A percentile compares a stretch with the other conserved stretches of the same genome.
Conservation (phyloP, 30 jellyfish, hydroid and myxozoan species). For the Turritopsis dohrnii region DNA sequence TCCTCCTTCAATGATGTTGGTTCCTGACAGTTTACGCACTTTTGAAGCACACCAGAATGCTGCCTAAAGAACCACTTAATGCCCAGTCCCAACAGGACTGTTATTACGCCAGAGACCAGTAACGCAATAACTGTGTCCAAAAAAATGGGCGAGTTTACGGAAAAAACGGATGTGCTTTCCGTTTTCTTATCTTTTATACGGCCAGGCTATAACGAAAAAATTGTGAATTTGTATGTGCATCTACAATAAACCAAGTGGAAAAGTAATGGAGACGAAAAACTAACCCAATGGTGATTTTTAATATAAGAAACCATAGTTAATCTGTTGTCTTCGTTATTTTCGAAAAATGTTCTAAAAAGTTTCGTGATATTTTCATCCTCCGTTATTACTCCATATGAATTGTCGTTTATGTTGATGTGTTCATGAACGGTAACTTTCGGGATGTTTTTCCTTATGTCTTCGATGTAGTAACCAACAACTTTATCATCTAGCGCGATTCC, state of each 20-base stretch:
- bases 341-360: constrained; percentile 58
- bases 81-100: constrained; percentile 41
- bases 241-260: constrained; percentile 11
- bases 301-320: constrained; percentile 57
- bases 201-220: background rate
- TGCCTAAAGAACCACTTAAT: constrained; percentile 3
- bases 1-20: background rate
- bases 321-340: constrained; percentile 70
- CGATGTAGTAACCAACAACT: constrained; percentile 36
- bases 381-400: constrained; percentile 55
- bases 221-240: too few species aligned
- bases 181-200: constrained; percentile 12
- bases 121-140: constrained; percentile 46
- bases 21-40: background rate
- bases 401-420: constrained; percentile 43
- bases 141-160: constrained; percentile 60
- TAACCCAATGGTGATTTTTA: constrained; percentile 58
- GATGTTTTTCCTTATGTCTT: constrained; percentile 22
- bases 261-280: background rate
- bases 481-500: constrained; percentile 77
- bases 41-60: background rate
- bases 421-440: constrained; percentile 43
- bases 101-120: constrained; percentile 49
- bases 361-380: constrained; percentile 36
- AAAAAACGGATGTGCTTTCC: constrained; percentile 52